Evolutionary conservation across 2,888 invertebrate genomes (phyloP).

Genomic region (Mythimna albipuncta): DNA sequence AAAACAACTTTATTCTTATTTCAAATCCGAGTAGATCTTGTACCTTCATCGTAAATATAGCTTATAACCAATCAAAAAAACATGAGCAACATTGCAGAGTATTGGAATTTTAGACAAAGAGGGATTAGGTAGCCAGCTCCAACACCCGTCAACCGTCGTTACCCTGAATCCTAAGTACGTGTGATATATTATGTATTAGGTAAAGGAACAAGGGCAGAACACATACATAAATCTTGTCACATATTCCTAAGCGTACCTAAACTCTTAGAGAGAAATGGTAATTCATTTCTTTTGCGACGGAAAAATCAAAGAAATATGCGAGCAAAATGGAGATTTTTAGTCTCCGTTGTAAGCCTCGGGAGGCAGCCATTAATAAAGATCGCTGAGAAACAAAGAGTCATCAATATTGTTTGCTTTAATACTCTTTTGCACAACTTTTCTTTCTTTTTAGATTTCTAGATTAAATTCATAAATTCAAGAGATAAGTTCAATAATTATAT

Average conservation of each 20-base stretch:
- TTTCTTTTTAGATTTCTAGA: no score
- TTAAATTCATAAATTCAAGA: no score
- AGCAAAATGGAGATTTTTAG: conserved; percentile 43
- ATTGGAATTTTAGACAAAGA: conserved; percentile 33
- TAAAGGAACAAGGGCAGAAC: conserved; percentile 26
- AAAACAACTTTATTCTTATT: not conserved
- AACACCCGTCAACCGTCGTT: conserved; percentile 30
- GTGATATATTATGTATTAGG: conserved; percentile 33
- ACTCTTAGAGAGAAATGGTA: conserved; percentile 32
- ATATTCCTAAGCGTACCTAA: conserved; percentile 32
- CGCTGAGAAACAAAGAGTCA: conserved; percentile 22
- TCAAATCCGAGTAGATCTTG: not conserved
- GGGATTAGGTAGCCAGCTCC: conserved; percentile 5
- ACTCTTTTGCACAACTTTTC: not conserved
- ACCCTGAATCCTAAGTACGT: conserved; percentile 24
- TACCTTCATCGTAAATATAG: not conserved
- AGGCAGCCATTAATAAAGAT: conserved; percentile 34
- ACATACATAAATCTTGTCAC: conserved; percentile 56
- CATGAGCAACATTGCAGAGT: conserved; percentile 1
- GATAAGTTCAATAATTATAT: no score
- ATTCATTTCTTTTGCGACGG: conserved; percentile 38
- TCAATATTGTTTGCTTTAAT: conserved; percentile 29
- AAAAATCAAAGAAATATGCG: conserved; percentile 38
- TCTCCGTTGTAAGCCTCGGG: conserved; percentile 14
- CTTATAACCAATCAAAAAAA: conserved; percentile 2